Conservation (phyloP, 2,888 invertebrate species). For the Mechanitis mazaeus region DNA sequence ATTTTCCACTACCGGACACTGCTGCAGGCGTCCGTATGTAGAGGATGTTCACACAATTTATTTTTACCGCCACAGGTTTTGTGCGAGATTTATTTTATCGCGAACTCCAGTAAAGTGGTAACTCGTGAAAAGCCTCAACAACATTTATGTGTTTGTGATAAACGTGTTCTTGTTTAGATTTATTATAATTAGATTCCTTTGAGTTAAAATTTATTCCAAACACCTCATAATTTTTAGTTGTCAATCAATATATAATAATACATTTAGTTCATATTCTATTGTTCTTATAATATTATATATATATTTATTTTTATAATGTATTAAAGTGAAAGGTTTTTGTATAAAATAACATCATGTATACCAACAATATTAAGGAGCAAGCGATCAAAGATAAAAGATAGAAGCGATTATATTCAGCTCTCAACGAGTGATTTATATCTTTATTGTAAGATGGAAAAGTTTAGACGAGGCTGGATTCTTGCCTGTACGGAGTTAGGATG, state of each 20-base stretch:
- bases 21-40: conserved; percentile 25
- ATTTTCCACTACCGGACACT: conserved; percentile 22
- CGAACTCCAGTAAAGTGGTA: conserved; percentile 9
- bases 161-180: conserved; percentile 6
- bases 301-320: background rate
- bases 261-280: background rate
- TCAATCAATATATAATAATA: background rate
- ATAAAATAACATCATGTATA: conserved; percentile 29
- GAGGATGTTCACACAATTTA: conserved; percentile 34
- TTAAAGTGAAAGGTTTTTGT: conserved; percentile 1
- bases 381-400: conserved; percentile 56
- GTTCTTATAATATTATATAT: too few relatives aligned
- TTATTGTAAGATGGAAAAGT: conserved; percentile 52
- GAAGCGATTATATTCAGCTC: conserved; percentile 67
- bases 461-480: conserved; percentile 14
- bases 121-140: conserved; percentile 18
- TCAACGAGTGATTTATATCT: conserved; percentile 65
- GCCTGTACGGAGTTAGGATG: conserved; percentile 13
- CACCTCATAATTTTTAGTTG: background rate
- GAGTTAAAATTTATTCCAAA: background rate
- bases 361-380: conserved; percentile 35
- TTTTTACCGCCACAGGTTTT: conserved; percentile 29
- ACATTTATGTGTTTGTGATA: conserved; percentile 9
- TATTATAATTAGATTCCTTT: conserved; percentile 2
- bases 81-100: conserved; percentile 24